Base-by-base conservation (phyloP, 1,140 invertebrate species). In the Vanessa atalanta region DNA sequence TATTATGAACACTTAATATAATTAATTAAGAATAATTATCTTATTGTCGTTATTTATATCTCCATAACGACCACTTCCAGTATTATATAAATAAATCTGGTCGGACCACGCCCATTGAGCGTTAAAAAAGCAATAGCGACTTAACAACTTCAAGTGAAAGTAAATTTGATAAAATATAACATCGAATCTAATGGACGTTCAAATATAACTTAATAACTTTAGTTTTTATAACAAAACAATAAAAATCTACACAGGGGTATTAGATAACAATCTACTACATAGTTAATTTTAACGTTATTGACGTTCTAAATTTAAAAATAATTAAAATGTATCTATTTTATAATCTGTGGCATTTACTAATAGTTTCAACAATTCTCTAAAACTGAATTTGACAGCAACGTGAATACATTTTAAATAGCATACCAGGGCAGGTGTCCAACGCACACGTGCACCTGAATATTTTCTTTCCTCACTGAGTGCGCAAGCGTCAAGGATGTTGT, bases 11-110 rank as follows among this genome's bases (percentile, higher is more conserved):
- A 43, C 37, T 43, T 43, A 43, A 43, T 43, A 5, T 43, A 43
- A 43, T 43, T 43, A 11, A 43, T 43, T 43, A 43, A 9, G 37
- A 43, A 43, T 43, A 43, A 31, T 31, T 4, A 43, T 1, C 13
- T 51, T n/a, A 51, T 1, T 51, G 48, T n/a, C 37, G 37, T 64
- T 64, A 64, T 71, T 71, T 71, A 64, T 70, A 61, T 60, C 69
- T 64, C 15, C n/a, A 26, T 61, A 37, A 16, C 4, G 13, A 53
- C 23, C 61, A 37, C 37, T 16, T 20, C 47, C 51, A 16, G 15
- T 47, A 37, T 66, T 72, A 72, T 53, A 72, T 66, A 72, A 72
- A 72, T 72, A 51, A 72, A 72, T 51, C 64, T 48, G 0, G 37
- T 61, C 13, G 53, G n/a, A 15, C 64, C 71, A 72, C 64, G 63